Evolutionary conservation across 2,113 vertebrate species (phyloP).

Genomic region (Corythaeola cristata): DNA sequence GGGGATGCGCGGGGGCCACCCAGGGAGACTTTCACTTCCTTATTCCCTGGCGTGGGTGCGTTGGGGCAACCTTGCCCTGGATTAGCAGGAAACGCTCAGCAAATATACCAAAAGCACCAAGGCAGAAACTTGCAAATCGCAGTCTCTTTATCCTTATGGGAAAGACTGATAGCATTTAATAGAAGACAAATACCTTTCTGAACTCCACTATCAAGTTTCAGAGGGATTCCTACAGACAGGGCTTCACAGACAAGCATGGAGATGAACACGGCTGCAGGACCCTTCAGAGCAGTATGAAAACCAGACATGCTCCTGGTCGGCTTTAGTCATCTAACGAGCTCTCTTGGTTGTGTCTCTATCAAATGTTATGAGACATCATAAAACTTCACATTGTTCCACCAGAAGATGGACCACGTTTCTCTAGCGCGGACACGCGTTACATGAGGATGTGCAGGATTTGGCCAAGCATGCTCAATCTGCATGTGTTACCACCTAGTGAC

Average conservation of each 20-base stretch:
- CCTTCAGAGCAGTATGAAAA: not conserved
- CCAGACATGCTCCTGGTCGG: not conserved
- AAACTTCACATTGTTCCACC: not conserved
- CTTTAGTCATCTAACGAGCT: not conserved
- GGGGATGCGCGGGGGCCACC: not conserved
- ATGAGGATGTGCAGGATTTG: not conserved
- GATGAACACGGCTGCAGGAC: not conserved
- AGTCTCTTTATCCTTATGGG: not conserved
- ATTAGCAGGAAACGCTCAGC: not conserved
- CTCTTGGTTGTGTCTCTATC: not conserved
- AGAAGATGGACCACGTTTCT: not conserved
- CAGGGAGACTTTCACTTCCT: constrained; percentile 21
- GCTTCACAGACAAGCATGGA: not conserved
- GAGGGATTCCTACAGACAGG: not conserved
- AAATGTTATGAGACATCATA: not conserved
- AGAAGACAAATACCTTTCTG: constrained; percentile 1
- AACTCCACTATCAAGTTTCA: not conserved
- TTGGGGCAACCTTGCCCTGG: not conserved
- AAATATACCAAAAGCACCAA: constrained; percentile 14
- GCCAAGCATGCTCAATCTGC: not conserved
- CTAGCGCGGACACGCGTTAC: not conserved
- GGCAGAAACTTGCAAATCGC: not conserved
- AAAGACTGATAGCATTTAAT: not conserved
- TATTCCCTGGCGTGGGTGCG: not conserved
- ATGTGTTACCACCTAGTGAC: constrained; percentile 33